Evolutionary conservation across 2,888 invertebrate species (phyloP).

Genomic region (Hydraecia micacea): DNA sequence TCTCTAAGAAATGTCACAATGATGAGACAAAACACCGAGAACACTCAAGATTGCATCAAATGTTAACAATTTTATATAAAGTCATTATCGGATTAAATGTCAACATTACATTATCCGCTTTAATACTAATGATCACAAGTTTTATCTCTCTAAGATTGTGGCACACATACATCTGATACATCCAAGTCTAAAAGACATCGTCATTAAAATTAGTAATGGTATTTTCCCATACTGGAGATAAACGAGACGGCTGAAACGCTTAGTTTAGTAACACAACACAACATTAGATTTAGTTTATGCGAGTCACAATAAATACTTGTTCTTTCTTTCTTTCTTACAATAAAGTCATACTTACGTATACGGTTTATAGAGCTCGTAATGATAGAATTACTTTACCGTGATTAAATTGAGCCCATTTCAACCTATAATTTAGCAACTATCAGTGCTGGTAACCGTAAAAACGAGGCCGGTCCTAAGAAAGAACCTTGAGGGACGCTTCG

Average conservation of each 20-base stretch:
- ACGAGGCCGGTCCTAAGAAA: slow-evolving; percentile 76
- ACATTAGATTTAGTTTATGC: neutral
- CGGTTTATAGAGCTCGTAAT: slow-evolving; percentile 22
- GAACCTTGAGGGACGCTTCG: slow-evolving; percentile 78
- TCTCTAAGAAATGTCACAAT: slow-evolving; percentile 20
- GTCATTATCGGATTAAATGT: slow-evolving; percentile 40
- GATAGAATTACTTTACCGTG: slow-evolving; percentile 38
- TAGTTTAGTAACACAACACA: neutral
- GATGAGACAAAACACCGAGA: slow-evolving; percentile 16
- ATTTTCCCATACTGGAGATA: slow-evolving; percentile 22
- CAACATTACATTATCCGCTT: slow-evolving; percentile 22
- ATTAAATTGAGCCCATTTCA: slow-evolving; percentile 66
- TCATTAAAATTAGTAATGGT: slow-evolving; percentile 34
- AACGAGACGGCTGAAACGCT: slow-evolving; percentile 8
- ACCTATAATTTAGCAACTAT: slow-evolving; percentile 62
- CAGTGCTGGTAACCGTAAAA: slow-evolving; percentile 60
- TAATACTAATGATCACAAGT: slow-evolving; percentile 28
- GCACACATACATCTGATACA: slow-evolving; percentile 25
- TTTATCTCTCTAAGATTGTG: slow-evolving; percentile 40
- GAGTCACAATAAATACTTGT: neutral
- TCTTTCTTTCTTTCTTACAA: neutral
- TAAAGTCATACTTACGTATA: slow-evolving; percentile 5
- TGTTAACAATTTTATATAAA: slow-evolving; percentile 29
- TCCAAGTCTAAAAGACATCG: slow-evolving; percentile 14
- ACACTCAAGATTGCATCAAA: slow-evolving; percentile 17